These are phyloP conservation scores for Microtus ochrogaster DNA, from an alignment of 2,113 vertebrate species.

Conservation along the genomic window DNA sequence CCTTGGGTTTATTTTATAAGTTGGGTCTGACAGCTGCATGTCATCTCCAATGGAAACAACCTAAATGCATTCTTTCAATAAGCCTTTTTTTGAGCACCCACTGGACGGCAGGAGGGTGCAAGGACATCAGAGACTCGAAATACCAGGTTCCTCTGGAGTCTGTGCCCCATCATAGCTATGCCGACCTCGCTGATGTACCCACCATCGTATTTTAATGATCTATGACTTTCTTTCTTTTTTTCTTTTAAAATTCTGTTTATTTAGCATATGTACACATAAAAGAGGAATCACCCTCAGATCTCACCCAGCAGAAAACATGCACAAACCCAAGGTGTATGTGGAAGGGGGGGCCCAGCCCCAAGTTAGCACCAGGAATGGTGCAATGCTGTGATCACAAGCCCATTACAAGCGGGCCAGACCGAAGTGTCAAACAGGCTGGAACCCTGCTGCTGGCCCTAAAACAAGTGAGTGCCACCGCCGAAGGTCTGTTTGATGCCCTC, in stretches of 20 bases:
- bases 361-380: constrained; percentile 81
- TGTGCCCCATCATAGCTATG: not conserved
- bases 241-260: constrained; percentile 91
- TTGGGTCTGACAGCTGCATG: not conserved
- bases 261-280: constrained; percentile 90
- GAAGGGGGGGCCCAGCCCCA: constrained; percentile 82
- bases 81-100: not conserved
- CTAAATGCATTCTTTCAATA: not conserved
- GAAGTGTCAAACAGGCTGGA: constrained; percentile 48
- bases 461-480: constrained; percentile 93
- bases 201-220: not conserved
- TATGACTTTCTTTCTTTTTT: too few species aligned
- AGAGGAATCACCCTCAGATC: constrained; percentile 84
- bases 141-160: not conserved
- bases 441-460: constrained; percentile 84
- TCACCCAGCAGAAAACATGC: constrained; percentile 89
- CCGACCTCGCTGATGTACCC: not conserved
- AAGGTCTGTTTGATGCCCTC: constrained; percentile 97
- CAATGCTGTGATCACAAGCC: constrained; percentile 83
- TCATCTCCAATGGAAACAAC: not conserved
- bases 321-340: constrained; percentile 83
- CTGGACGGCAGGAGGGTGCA: not conserved
- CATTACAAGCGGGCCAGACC: constrained; percentile 76
- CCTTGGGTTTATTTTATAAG: constrained; percentile 7
- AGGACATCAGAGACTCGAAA: not conserved